Base-by-base conservation (phyloP, 2,113 vertebrate species). In the Atractosteus spatula region DNA sequence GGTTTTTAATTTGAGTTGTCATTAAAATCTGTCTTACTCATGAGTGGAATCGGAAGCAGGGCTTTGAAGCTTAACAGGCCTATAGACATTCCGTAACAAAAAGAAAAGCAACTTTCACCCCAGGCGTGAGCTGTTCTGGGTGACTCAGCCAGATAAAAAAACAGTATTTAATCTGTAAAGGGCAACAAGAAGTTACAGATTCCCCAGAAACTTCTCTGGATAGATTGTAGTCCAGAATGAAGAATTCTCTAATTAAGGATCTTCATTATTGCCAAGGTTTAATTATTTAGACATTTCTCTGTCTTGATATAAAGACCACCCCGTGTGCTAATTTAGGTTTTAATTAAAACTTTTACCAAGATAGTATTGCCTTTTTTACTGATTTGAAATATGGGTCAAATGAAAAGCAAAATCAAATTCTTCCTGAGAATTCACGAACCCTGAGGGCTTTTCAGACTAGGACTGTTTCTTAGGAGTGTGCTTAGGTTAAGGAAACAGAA, bases 311-410 rank as follows among this genome's bases (percentile, higher is more conserved):
- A 72, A 51, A 72, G 64, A 66, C 62, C 51, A 57, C 41, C 51
- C 55, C 71, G 71, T 66, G 43, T 66, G 62, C 63, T 65, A 51
- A 66, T 16, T 72, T 55, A 17, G 41, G 11, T 63, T 44, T 72
- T 72, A 72, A 72, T 66, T 72, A 72, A 72, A 72, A 55, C 62
- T 55, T 42, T 57, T 62, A 57, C 63, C 12, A 7, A 41, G 42
- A 42, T 41, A 56, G 62, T 12, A 41, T n/a, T 55, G 51, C 47
- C 56, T 42, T 41, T 57, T 66, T 65, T 10, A 41, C 41, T 29
- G 17, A 55, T 51, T 56, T 41, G 62, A 66, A 51, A 44, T 54
- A 29, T 16, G 51, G 63, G 56, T 45, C 63, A 55, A 3, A 8
- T 6, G 44, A 72, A 51, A 55, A 14, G 54, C 43, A 63, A 55